Percentiles rank a stretch among this genome's conserved stretches.
These are phyloP conservation scores for Xerus rutilus DNA, from an alignment of 2,797 vertebrate genomes.

Conservation along the genomic window DNA sequence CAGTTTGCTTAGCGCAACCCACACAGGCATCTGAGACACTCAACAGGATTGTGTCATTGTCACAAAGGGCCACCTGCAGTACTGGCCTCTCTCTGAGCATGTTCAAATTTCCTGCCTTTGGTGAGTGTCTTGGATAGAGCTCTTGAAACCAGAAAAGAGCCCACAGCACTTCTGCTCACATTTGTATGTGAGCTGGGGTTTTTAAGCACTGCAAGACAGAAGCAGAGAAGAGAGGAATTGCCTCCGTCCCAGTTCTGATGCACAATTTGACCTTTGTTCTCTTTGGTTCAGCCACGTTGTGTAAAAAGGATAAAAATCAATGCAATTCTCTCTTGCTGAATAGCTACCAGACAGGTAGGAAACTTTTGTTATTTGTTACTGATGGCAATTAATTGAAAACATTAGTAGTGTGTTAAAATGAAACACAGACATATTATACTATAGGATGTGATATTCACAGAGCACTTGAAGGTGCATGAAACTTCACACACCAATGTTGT, in stretches of 20 bases:
- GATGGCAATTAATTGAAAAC: constrained; percentile 6
- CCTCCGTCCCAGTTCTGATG: accelerated
- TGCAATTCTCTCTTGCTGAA: background rate
- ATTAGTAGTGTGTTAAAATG: background rate
- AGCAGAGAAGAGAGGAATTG: background rate
- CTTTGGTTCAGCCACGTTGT: background rate
- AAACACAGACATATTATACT: background rate
- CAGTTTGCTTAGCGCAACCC: too few species aligned
- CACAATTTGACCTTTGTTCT: background rate
- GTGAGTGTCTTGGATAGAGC: background rate
- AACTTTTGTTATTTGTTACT: background rate
- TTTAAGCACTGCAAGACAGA: accelerated
- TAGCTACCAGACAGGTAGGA: background rate
- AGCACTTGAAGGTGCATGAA: background rate
- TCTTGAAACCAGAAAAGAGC: too few species aligned
- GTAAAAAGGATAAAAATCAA: background rate
- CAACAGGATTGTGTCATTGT: background rate
- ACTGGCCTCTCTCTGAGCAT: accelerated
- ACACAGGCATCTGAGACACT: accelerated
- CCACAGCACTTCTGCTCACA: accelerated
- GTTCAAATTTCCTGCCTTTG: accelerated
- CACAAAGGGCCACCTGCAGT: too few species aligned
- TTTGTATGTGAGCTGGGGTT: accelerated
- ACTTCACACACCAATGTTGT: accelerated
- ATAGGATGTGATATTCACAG: background rate